These are phyloP conservation scores for Drosophila simulans DNA, from an alignment of 1,140 invertebrate genomes.

Conservation along the genomic window DNA sequence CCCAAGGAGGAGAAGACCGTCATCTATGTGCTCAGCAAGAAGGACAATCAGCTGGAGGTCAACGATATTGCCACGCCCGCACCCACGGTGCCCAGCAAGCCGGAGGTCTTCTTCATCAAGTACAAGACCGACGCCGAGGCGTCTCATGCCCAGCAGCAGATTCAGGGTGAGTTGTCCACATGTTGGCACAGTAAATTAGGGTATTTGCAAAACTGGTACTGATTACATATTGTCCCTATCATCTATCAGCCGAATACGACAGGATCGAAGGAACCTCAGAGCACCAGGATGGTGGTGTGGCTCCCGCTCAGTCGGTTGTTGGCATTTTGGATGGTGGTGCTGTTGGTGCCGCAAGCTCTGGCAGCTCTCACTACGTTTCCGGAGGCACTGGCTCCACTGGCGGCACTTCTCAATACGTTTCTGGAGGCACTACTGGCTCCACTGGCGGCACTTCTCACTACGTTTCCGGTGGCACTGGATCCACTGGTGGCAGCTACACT, in stretches of 20 bases:
- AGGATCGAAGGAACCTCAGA: constrained; percentile 76
- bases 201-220: not conserved
- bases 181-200: not conserved
- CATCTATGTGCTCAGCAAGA: constrained; percentile 94
- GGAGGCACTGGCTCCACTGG: constrained; percentile 19
- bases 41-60: constrained; percentile 88
- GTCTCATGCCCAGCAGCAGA: constrained; percentile 76
- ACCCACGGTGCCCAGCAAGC: constrained; percentile 90
- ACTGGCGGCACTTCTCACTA: constrained; percentile 30
- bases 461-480: constrained; percentile 3
- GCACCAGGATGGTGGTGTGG: constrained; percentile 73
- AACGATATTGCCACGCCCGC: constrained; percentile 88
- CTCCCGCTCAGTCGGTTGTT: constrained; percentile 77
- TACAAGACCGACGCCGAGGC: constrained; percentile 89
- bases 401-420: constrained; percentile 19
- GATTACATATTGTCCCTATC: not conserved
- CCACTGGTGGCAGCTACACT: constrained; percentile 27
- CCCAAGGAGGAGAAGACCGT: constrained; percentile 92
- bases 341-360: constrained; percentile 29
- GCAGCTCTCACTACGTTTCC: constrained; percentile 20
- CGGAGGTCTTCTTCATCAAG: constrained; percentile 91
- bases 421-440: constrained; percentile 11
- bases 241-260: constrained; percentile 73
- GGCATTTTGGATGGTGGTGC: constrained; percentile 72
- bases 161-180: constrained; percentile 64